Evolutionary conservation across 2,797 vertebrate species (phyloP), one percentile per base, ranked within the genome.

Genomic region (Enteromius anoplus): DNA sequence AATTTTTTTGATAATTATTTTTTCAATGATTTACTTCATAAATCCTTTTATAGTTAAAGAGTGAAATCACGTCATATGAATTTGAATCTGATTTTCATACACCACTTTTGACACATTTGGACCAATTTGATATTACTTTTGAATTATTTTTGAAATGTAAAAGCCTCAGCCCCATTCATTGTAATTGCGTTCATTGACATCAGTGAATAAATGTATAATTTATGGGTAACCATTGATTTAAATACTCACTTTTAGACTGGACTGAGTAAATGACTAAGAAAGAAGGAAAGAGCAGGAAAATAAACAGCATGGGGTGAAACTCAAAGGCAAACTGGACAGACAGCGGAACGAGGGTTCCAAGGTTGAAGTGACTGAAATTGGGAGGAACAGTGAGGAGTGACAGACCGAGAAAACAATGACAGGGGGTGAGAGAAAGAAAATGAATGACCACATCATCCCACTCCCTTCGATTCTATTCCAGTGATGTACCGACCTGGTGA

Each of bases 341-440:
- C 40, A 49, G n/a, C 5, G 9, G 58, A 75, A 53, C 6, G 1
- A 64, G 42, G 21, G 73, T 55, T 32, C 12, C 21, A 81, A 86
- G 82, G 80, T 32, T 53, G 75, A 49, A 47, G 0, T 68, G 40
- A 77, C 23, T 69, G 72, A 64, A 79, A 78, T 8, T 29, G 70
- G 53, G 72, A 71, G 21, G 84, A 84, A 47, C 26, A 55, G 60
- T 45, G 23, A 70, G 73, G 70, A 62, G 42, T 60, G 68, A 71
- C 82, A 87, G 72, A 85, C 10, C 55, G 62, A 85, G 79, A 86
- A 72, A 53, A 60, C 12, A 66, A 53, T 17, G 55, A 75, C 42
- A 40, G 17, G 69, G 75, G 45, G 47, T 42, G 70, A 29, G 55
- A n/a, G 32, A 23, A 68, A 77, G n/a, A 84, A 72, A 86, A 37